Conservation (phyloP, 1,140 invertebrate species). For the Cotesia chilonis region DNA sequence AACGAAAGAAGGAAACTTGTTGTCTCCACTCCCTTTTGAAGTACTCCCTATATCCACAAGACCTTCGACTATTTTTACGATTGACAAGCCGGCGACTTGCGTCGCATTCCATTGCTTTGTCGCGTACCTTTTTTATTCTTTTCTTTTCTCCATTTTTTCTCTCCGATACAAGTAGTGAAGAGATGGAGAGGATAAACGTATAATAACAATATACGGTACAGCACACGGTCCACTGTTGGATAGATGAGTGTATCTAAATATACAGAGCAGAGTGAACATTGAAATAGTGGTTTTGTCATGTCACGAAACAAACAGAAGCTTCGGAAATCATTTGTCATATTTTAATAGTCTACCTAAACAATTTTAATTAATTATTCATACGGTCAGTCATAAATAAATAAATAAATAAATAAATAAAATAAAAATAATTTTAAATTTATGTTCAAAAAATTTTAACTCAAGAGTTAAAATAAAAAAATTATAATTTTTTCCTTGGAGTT, state of each 20-base stretch:
- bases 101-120: slow-evolving; percentile 27
- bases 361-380: background rate
- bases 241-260: too few relatives aligned
- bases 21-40: slow-evolving; percentile 5
- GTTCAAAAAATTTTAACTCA: background rate
- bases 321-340: slow-evolving; percentile 15
- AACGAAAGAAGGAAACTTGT: background rate
- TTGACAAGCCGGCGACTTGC: slow-evolving; percentile 32
- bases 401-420: background rate
- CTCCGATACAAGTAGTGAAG: background rate
- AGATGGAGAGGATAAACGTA: background rate
- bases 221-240: too few relatives aligned
- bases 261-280: too few relatives aligned
- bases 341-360: slow-evolving; percentile 10
- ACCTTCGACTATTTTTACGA: slow-evolving; percentile 37
- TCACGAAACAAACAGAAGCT: slow-evolving; percentile 10
- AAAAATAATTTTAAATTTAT: background rate
- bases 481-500: background rate
- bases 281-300: background rate
- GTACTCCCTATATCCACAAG: slow-evolving; percentile 18
- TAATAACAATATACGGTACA: too few relatives aligned
- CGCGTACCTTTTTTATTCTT: slow-evolving; percentile 14
- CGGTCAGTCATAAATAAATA: background rate
- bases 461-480: background rate
- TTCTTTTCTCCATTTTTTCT: slow-evolving; percentile 3